Conservation (phyloP, 2,113 vertebrate genomes). For the Silurus meridionalis region DNA sequence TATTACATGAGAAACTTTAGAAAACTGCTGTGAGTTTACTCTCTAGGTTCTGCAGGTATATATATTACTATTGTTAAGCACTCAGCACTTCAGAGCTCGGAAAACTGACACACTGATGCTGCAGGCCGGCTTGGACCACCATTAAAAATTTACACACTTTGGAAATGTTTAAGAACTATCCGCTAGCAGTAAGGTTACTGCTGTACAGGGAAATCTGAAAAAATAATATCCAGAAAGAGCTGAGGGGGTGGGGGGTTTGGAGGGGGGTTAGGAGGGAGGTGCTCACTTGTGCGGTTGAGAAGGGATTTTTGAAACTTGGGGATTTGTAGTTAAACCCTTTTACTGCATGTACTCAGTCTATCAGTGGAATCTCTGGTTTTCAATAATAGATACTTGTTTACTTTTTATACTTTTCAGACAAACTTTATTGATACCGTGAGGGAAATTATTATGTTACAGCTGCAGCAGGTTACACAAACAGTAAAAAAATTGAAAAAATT, state of each 20-base stretch:
- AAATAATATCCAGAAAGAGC: conserved; percentile 71
- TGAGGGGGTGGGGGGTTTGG: conserved; percentile 34
- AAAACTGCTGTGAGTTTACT: conserved; percentile 29
- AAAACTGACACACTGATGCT: conserved; percentile 63
- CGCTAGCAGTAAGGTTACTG: conserved; percentile 60
- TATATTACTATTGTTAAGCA: conserved; percentile 61
- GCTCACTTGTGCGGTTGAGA: conserved; percentile 25
- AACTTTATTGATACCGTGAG: no score
- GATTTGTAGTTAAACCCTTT: conserved; percentile 37
- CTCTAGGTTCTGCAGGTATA: conserved; percentile 30
- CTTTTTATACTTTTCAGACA: conserved; percentile 15
- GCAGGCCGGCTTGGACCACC: conserved; percentile 61
- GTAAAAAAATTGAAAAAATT: no score
- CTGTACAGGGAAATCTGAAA: conserved; percentile 66
- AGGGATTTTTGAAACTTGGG: conserved; percentile 22
- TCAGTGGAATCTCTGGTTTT: conserved; percentile 17
- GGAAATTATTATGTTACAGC: no score
- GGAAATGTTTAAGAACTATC: conserved; percentile 71
- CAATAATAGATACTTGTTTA: conserved; percentile 31
- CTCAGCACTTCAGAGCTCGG: conserved; percentile 54
- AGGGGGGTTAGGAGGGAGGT: conserved; percentile 46
- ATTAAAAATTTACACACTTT: conserved; percentile 76
- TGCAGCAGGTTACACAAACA: no score
- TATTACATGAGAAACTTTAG: background rate
- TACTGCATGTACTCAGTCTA: conserved; percentile 27